Base-by-base conservation (phyloP, 2,113 vertebrate species). In the mouse (Mus musculus) region DNA sequence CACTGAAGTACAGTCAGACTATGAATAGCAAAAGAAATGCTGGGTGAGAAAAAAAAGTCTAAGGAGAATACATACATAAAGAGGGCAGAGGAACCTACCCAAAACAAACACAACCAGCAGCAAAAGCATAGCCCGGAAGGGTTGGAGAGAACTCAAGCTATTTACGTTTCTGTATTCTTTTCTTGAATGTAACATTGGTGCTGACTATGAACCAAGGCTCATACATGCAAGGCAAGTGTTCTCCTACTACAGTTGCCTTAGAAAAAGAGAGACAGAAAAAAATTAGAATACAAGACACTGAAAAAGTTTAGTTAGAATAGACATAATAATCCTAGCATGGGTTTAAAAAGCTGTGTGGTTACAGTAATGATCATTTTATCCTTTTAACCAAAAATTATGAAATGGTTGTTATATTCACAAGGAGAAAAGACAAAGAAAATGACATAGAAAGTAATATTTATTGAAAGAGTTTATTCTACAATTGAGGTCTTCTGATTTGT, bases 1-100 rank as follows among this genome's bases (percentile, higher is more conserved):
- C 49, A 91, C 78, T 96, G 80, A 93, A 91, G 54, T 59, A 88
- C 17, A 80, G 65, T 9, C 61, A 78, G 84, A 80, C 86, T 59
- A 56, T 80, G 39, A 89, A 63, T 86, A 94, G 54, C 92, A 81
- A 93, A 94, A 28, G 71, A 91, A 4, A 54, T 8, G 63, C 77
- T 80, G 42, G 11, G 3, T 75, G 67, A 94, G 6, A 86, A 90
- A 81, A 75, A 76, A 69, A 80, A 39, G 8, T 42, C 52, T 91
- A 54, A 39, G 30, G 30, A 19, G 26, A 94, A 28, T 46, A 26
- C 5, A 73, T 73, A 33, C n/a, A 26, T 84, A 90, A 92, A 33
- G 67, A 26, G 33, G 20, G 19, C 73, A 82, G 20, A 17, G 20
- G 13, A 85, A 19, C 13, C 36, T 36, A 28, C 69, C 56, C 24